Percentiles rank a stretch among this genome's conserved stretches.
phyloP scores from a whole-genome alignment of 1,140 invertebrate species.

The Triops longicaudatus region DNA sequence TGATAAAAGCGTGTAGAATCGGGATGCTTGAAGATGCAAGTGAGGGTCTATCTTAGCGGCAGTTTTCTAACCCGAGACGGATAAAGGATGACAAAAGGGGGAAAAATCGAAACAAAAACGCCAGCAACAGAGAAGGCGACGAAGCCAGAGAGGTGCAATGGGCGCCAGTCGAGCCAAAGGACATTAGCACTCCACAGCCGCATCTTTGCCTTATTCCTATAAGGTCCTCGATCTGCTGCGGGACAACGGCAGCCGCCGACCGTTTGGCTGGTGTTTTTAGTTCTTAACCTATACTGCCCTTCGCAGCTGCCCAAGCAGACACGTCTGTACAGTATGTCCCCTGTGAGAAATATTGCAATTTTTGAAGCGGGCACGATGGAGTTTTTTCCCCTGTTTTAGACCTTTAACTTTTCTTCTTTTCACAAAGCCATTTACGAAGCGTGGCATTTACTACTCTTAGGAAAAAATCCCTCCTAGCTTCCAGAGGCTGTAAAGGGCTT shows the following conservation, averaged over 20 bases:
- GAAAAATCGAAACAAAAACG: background rate
- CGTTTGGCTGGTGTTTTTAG: background rate
- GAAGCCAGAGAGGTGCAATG: conserved; percentile 4
- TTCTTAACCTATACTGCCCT: background rate
- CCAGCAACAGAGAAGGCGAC: background rate
- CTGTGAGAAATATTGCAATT: background rate
- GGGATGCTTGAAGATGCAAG: background rate
- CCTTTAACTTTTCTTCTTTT: background rate
- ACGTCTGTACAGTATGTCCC: background rate
- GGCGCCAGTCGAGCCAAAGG: background rate
- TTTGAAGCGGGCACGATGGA: background rate
- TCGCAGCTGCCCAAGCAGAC: background rate
- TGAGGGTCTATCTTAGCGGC: background rate
- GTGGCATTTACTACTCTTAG: too few species aligned
- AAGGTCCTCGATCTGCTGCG: background rate
- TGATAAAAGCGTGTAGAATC: background rate
- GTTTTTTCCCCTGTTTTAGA: background rate
- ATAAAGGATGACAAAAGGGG: background rate
- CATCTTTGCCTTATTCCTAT: background rate
- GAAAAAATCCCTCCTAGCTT: too few species aligned
- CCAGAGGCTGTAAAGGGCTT: too few species aligned
- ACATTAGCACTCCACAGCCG: background rate
- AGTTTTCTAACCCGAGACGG: background rate
- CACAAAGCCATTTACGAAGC: background rate
- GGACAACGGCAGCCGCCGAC: background rate